phyloP scores from a whole-genome alignment of 2,888 invertebrate genomes.

The Caenorhabditis sinica region DNA sequence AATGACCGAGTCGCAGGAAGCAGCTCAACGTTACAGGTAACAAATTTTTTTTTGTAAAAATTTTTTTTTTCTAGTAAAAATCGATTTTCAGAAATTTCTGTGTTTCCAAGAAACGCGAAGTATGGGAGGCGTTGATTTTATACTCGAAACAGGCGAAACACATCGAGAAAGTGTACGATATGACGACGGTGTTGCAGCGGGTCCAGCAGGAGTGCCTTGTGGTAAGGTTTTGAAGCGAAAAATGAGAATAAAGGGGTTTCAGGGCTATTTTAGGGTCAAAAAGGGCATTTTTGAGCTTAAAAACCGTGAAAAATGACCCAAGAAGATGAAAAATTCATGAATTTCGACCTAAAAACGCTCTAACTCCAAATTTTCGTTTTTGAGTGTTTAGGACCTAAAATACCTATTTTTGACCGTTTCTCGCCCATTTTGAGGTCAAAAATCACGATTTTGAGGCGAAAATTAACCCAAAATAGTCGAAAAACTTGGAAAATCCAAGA shows the following conservation, averaged over 20 bases:
- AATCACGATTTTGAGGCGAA: background rate
- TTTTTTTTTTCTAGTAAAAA: background rate
- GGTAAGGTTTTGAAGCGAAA: slow-evolving; percentile 27
- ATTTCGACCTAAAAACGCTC: background rate
- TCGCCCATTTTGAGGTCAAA: background rate
- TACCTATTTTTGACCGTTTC: too few species aligned
- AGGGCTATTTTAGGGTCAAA: too few species aligned
- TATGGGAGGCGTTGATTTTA: slow-evolving; percentile 35
- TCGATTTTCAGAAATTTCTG: slow-evolving; percentile 40
- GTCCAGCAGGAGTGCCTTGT: slow-evolving; percentile 41
- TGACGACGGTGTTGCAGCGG: slow-evolving; percentile 50
- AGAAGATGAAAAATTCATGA: background rate
- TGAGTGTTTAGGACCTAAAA: too few species aligned
- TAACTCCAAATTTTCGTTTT: background rate
- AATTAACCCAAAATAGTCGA: background rate
- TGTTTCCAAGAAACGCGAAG: slow-evolving; percentile 39
- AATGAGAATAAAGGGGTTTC: too few species aligned
- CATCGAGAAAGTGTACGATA: slow-evolving; percentile 53
- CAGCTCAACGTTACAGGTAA: slow-evolving; percentile 34
- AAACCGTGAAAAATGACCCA: background rate
- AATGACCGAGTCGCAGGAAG: slow-evolving; percentile 44
- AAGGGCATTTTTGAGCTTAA: too few species aligned
- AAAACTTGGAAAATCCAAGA: background rate
- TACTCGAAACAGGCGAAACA: slow-evolving; percentile 39
- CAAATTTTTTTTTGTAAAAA: background rate